A percentile compares a stretch with the other conserved stretches of the same genome.
Conservation (phyloP, 2,797 vertebrate species). For the Sebastes hubbsi region DNA sequence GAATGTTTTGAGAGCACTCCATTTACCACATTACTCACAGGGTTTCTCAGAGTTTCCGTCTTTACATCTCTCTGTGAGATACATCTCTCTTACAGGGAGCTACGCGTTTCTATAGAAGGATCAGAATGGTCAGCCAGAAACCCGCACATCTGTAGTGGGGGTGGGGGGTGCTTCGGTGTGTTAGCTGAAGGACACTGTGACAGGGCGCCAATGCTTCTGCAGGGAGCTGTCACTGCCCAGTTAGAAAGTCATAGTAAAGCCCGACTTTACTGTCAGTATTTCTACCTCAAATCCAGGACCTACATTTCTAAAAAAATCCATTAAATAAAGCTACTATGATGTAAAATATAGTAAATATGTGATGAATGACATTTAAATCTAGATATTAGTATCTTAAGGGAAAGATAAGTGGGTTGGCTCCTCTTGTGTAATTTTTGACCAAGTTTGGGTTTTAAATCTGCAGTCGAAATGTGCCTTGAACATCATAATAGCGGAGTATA, state of each 20-base stretch:
- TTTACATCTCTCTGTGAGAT: slow-evolving; percentile 2
- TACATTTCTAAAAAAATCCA: background rate
- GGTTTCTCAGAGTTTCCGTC: background rate
- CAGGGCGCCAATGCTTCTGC: background rate
- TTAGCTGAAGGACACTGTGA: slow-evolving; percentile 1
- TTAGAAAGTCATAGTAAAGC: background rate
- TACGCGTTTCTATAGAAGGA: background rate
- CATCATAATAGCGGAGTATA: background rate
- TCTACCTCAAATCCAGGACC: background rate
- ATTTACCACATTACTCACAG: slow-evolving; percentile 3
- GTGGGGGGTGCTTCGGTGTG: background rate
- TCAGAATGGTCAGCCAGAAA: slow-evolving; percentile 14
- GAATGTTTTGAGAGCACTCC: slow-evolving; percentile 36
- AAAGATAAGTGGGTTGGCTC: background rate
- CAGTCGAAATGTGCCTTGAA: background rate
- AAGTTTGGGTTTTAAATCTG: background rate
- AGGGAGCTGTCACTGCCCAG: background rate
- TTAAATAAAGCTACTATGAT: background rate
- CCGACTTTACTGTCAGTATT: background rate
- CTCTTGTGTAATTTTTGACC: background rate
- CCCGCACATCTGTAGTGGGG: background rate
- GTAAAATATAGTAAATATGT: background rate
- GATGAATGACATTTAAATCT: background rate
- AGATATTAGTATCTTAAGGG: background rate
- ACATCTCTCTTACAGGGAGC: slow-evolving; percentile 9